Percentiles rank a stretch among this genome's conserved stretches.
Conservation (phyloP, 1,140 invertebrate genomes). For the Lethrus apterus region DNA sequence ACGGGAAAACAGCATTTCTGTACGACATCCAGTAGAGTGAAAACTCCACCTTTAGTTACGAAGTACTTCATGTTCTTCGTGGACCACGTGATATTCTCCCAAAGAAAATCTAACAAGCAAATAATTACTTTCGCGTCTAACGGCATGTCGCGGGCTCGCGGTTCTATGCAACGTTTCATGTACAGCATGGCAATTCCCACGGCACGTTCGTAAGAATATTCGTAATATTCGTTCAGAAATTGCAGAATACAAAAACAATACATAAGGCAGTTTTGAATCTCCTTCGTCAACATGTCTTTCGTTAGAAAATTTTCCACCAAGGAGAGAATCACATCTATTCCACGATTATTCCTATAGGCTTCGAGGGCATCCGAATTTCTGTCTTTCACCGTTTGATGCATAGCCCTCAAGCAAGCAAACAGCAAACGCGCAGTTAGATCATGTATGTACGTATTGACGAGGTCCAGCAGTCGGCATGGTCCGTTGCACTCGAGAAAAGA, state of each 20-base stretch:
- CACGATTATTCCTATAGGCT: background rate
- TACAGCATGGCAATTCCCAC: background rate
- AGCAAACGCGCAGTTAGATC: background rate
- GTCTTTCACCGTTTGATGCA: background rate
- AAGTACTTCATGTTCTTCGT: constrained; percentile 6
- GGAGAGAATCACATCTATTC: background rate
- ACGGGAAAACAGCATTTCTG: constrained; percentile 7
- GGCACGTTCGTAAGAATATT: background rate
- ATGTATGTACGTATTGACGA: background rate
- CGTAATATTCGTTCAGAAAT: background rate
- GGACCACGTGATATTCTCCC: constrained; percentile 2
- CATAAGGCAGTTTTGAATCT: constrained; percentile 1
- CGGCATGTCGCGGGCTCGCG: constrained; percentile 3
- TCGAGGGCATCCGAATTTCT: background rate
- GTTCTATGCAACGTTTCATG: constrained; percentile 7
- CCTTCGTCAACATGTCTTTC: background rate
- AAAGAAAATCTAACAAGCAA: constrained; percentile 8
- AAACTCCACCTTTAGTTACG: constrained; percentile 5
- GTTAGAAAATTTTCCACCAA: constrained; percentile 1
- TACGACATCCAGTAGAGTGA: constrained; percentile 6
- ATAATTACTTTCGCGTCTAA: constrained; percentile 7
- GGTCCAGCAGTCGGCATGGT: constrained; percentile 4
- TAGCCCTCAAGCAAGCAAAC: background rate
- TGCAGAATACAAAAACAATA: constrained; percentile 8
- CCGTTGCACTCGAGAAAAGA: constrained; percentile 12